Conservation (phyloP, 2,888 invertebrate species). For the Kryphioiulus occultus region DNA sequence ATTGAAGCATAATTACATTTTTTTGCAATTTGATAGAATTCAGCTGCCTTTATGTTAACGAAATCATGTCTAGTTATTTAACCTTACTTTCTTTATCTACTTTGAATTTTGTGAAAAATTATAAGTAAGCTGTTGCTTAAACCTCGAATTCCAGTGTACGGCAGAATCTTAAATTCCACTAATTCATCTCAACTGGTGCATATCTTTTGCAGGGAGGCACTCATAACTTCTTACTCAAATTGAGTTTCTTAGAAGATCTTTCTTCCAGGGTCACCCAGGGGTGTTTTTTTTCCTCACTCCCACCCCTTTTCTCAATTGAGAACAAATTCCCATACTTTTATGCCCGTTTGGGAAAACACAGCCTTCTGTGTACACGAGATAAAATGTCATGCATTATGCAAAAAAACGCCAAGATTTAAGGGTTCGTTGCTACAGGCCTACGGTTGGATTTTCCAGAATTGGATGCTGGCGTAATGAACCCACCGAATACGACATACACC, state of each 20-base stretch:
- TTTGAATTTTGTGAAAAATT: too few species aligned
- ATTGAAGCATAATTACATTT: too few species aligned
- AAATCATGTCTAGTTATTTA: too few species aligned
- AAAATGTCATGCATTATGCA: background rate
- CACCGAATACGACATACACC: background rate
- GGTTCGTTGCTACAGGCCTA: background rate
- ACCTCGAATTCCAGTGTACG: too few species aligned
- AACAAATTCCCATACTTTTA: background rate
- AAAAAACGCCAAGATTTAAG: background rate
- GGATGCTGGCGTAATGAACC: background rate
- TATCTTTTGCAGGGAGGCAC: too few species aligned
- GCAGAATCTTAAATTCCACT: too few species aligned
- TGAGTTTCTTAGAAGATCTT: background rate
- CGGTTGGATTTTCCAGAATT: background rate
- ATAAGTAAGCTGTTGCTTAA: too few species aligned
- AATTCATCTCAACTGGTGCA: too few species aligned
- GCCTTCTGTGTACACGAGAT: constrained; percentile 20
- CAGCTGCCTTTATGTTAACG: too few species aligned
- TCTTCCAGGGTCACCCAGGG: background rate
- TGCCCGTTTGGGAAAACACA: background rate
- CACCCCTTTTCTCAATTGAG: background rate
- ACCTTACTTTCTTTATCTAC: too few species aligned
- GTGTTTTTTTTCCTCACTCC: background rate
- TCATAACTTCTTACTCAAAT: too few species aligned
- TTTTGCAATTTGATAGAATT: too few species aligned